phyloP scores from a whole-genome alignment of 2,888 invertebrate species.

The Torymus tubicola region DNA sequence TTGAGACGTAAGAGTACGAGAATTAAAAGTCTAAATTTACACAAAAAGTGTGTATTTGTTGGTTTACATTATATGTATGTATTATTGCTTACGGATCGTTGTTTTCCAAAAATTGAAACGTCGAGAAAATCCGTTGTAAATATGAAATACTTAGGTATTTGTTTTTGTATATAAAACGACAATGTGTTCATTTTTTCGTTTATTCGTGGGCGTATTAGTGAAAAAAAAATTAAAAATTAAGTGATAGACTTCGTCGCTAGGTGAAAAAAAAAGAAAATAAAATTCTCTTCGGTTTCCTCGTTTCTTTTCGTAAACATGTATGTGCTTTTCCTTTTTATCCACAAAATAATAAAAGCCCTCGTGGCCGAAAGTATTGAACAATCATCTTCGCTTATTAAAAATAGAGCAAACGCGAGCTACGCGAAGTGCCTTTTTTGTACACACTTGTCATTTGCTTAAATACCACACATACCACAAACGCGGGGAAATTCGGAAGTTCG shows the following conservation, averaged over 20 bases:
- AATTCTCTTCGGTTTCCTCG: neutral
- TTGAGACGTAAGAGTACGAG: no score
- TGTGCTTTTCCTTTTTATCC: slow-evolving; percentile 17
- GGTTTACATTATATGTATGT: slow-evolving; percentile 35
- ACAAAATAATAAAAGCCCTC: slow-evolving; percentile 25
- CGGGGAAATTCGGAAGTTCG: slow-evolving; percentile 44
- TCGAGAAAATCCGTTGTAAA: slow-evolving; percentile 12
- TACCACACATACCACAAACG: slow-evolving; percentile 22
- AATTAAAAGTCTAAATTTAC: no score
- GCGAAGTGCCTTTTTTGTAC: slow-evolving; percentile 63
- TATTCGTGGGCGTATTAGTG: no score
- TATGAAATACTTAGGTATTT: neutral
- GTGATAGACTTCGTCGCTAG: no score
- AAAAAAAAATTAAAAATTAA: no score
- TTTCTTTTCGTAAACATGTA: slow-evolving; percentile 2
- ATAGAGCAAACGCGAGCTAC: slow-evolving; percentile 57
- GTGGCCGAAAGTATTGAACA: slow-evolving; percentile 52
- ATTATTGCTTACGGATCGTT: slow-evolving; percentile 31
- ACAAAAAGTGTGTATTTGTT: slow-evolving; percentile 34
- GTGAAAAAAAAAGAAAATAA: no score
- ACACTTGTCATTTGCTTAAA: slow-evolving; percentile 46
- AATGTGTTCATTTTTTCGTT: no score
- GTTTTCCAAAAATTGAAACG: neutral
- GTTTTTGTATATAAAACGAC: neutral
- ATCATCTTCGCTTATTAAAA: slow-evolving; percentile 51